Evolutionary conservation across 2,113 vertebrate genomes (phyloP).

Genomic region (Galbula dea): DNA sequence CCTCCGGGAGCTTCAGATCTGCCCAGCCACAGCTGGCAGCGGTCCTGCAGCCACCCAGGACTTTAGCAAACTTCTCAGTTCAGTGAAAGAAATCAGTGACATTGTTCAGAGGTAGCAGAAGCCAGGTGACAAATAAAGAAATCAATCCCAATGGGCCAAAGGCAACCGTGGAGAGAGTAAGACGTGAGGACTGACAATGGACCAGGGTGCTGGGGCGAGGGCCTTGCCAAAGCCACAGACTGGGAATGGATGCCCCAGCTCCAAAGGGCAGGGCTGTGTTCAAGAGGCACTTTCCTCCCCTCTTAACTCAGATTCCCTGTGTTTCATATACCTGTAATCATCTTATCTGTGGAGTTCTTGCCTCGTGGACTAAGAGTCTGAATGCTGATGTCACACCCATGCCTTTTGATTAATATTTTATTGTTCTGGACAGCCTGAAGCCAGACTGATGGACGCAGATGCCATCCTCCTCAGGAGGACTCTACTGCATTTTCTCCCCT

Average conservation of each 20-base stretch:
- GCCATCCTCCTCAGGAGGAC: not conserved
- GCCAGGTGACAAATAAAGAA: not conserved
- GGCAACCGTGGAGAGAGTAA: not conserved
- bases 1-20: slow-evolving; percentile 95
- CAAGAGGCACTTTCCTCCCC: not conserved
- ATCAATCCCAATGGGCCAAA: slow-evolving; percentile 3
- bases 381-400: slow-evolving; percentile 5
- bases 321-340: not conserved
- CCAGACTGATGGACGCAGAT: not conserved
- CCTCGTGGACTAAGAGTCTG: slow-evolving; percentile 31
- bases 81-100: slow-evolving; percentile 95
- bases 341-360: slow-evolving; percentile 63
- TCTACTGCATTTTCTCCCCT: not conserved
- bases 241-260: not conserved
- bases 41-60: slow-evolving; percentile 87
- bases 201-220: not conserved
- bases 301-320: not conserved
- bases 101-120: slow-evolving; percentile 97
- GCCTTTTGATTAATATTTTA: not conserved
- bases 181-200: not conserved
- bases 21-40: slow-evolving; percentile 80
- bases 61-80: slow-evolving; percentile 95
- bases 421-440: slow-evolving; percentile 8
- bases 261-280: not conserved
- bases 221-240: not conserved